Base-by-base conservation (phyloP, 2,113 vertebrate genomes). In the Lasiurus cinereus region DNA sequence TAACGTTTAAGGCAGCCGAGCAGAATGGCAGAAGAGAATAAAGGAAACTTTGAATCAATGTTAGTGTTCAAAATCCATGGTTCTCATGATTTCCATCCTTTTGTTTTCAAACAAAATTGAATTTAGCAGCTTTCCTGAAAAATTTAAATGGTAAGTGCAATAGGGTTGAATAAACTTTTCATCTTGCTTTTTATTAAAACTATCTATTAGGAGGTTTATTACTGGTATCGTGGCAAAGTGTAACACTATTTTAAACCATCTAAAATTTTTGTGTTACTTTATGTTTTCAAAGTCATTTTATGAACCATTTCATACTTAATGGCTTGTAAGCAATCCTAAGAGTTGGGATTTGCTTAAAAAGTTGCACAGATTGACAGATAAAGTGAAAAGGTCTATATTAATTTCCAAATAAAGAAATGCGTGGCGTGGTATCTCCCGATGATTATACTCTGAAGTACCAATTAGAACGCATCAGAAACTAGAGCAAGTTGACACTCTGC, bases 371-470 rank as follows among this genome's bases (percentile, higher is more conserved):
- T 98, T 99, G 99, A 99, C 98, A 98, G 98, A 98, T 97, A 97
- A 98, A 98, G 97, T 97, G 97, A 98, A 98, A 98, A 98, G 98
- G 98, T 99, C 99, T 99, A 98, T 99, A 98, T 98, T 99, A 99
- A 99, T 99, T 98, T 99, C 98, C 98, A 99, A 98, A 99, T 99
- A 99, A 99, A 99, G 99, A 98, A 99, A 98, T 98, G 99, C 99
- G 99, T 97, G 97, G 98, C 98, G 97, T 98, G 98, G 98, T 99
- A 98, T 99, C 98, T 98, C 98, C 98, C 98, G 98, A 98, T 99
- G 99, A 99, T 99, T 99, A 99, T 98, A 99, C 98, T 99, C 99
- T 97, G 99, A 99, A 99, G 99, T 99, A 99, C 99, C 99, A 99
- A 99, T 99, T 99, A 99, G 98, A 98, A 98, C 95, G 93, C 98